phyloP scores from a whole-genome alignment of 1,140 invertebrate species.

The Drosophila triauraria region DNA sequence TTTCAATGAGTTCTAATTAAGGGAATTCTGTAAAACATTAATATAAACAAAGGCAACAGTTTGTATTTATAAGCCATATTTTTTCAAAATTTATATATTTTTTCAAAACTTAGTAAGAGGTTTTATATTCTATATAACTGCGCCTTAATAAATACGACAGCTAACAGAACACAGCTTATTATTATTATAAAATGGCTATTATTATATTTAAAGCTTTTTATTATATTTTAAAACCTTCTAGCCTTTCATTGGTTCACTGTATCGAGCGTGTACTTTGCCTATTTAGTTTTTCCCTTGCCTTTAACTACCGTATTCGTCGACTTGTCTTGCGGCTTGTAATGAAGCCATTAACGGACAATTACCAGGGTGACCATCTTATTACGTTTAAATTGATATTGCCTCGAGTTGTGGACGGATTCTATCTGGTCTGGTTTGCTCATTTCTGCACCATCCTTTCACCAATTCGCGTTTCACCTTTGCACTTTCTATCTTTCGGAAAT shows the following conservation, averaged over 20 bases:
- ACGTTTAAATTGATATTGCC: constrained; percentile 60
- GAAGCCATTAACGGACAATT: constrained; percentile 77
- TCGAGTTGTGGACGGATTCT: constrained; percentile 20
- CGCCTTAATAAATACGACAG: neutral
- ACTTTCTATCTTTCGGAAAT: constrained; percentile 38
- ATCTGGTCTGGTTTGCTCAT: constrained; percentile 7
- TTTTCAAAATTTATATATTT: neutral
- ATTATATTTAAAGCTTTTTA: neutral
- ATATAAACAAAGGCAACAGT: neutral
- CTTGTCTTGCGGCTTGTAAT: constrained; percentile 59
- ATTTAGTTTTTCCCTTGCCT: constrained; percentile 40
- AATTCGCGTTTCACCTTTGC: constrained; percentile 35
- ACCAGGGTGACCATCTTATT: constrained; percentile 56
- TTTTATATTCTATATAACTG: too few relatives aligned
- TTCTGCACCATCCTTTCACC: constrained; percentile 29
- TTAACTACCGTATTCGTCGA: constrained; percentile 46
- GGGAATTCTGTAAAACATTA: neutral
- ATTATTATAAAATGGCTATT: too few relatives aligned
- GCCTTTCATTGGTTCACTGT: neutral
- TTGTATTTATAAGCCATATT: neutral
- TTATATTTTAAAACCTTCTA: too few relatives aligned
- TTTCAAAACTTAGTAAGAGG: too few relatives aligned
- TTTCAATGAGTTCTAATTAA: too few relatives aligned
- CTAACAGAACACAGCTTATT: too few relatives aligned
- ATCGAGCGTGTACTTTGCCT: neutral